phyloP scores from a whole-genome alignment of 2,797 vertebrate genomes.

The Fratercula arctica region DNA sequence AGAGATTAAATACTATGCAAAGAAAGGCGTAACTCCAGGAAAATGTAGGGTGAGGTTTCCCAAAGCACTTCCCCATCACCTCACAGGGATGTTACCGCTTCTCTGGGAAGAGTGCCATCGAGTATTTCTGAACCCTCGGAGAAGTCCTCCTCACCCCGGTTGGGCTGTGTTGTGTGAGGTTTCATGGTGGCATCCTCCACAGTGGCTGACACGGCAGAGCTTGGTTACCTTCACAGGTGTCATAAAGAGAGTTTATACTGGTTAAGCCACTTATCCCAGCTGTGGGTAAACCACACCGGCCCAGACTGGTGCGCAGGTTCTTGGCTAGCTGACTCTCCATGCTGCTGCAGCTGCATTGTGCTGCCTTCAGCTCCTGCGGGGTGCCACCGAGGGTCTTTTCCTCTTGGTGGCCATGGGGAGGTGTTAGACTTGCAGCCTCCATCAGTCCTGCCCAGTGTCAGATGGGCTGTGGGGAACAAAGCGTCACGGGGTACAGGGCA shows the following conservation, averaged over 20 bases:
- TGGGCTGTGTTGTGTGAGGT: fast-evolving
- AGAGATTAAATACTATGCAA: not conserved
- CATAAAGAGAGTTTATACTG: not conserved
- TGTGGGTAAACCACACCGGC: not conserved
- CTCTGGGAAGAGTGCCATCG: not conserved
- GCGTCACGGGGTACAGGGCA: no score
- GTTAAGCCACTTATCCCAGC: not conserved
- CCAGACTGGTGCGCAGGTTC: not conserved
- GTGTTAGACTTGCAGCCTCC: no score
- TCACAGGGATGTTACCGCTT: not conserved
- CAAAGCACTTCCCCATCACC: not conserved
- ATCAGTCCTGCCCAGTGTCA: no score
- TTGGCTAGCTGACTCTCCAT: not conserved
- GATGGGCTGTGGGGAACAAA: no score
- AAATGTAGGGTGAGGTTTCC: not conserved
- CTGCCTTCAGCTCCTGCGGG: not conserved
- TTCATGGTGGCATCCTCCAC: not conserved
- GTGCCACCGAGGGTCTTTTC: no score
- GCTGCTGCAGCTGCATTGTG: not conserved
- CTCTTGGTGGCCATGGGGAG: no score
- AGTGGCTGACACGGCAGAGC: not conserved
- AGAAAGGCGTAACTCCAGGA: not conserved
- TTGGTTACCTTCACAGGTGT: not conserved
- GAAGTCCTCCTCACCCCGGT: not conserved
- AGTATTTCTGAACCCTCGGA: not conserved